These are phyloP conservation scores for Colossoma macropomum DNA, from an alignment of 2,113 vertebrate genomes.

Conservation along the genomic window DNA sequence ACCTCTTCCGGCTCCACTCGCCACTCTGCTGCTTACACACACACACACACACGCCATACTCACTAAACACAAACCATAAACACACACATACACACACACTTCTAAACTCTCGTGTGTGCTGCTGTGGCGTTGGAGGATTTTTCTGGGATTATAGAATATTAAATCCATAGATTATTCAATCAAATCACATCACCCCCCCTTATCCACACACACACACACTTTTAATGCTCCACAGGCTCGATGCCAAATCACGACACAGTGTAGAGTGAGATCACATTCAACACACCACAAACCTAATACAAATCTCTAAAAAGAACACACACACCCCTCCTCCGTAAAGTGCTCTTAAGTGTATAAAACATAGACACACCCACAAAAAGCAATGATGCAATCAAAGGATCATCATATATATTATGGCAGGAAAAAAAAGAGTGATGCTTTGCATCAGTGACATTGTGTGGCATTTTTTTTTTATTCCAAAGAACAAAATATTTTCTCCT, in stretches of 20 bases:
- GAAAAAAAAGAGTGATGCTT: too few species aligned
- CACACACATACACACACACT: conserved; percentile 53
- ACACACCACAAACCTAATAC: not conserved
- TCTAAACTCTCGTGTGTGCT: conserved; percentile 68
- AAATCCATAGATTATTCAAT: conserved; percentile 82
- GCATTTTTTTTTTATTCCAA: too few species aligned
- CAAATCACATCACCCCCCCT: conserved; percentile 67
- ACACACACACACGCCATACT: not conserved
- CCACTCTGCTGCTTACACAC: not conserved
- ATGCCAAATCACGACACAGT: conserved; percentile 6
- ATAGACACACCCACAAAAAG: not conserved
- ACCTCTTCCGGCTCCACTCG: not conserved
- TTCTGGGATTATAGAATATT: conserved; percentile 77
- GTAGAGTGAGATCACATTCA: not conserved
- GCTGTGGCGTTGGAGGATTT: conserved; percentile 69
- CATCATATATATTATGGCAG: too few species aligned
- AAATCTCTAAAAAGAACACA: not conserved
- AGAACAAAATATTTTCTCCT: too few species aligned
- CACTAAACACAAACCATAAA: conserved; percentile 49
- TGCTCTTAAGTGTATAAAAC: not conserved
- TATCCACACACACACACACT: not conserved
- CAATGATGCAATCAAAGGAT: not conserved
- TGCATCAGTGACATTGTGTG: too few species aligned
- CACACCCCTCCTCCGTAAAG: not conserved
- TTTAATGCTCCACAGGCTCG: not conserved